Base-by-base conservation (phyloP, 2,888 invertebrate genomes). In the Phengaris alcon region DNA sequence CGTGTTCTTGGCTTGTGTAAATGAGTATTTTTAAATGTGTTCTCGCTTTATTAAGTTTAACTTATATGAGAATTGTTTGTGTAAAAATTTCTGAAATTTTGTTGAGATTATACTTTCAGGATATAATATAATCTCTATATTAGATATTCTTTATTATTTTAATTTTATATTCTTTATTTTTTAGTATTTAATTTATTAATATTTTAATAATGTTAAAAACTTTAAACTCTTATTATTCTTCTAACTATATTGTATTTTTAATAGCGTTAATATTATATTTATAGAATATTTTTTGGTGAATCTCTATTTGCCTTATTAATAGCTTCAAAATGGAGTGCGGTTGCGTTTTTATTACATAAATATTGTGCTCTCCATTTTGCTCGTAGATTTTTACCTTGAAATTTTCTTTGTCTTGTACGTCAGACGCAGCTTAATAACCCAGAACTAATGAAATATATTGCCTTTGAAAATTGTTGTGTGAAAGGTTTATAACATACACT, bases 311-410 rank as follows among this genome's bases (percentile, higher is more conserved):
- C 35, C 64, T 64, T 6, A 64, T 44, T 64, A 44, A 6, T 35
- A 64, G 35, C 35, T 13, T 64, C 64, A 64, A 64, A 64, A 35
- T 64, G 12, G 35, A 64, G 13, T 13, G 64, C 44, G 64, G 64
- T 64, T 64, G 35, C 12, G 35, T 54, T 72, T 72, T 72, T 72
- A 72, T 72, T 72, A 72, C 12, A 72, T 22, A 72, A 72, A 72
- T 72, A 72, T 72, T 54, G 35, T 54, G 72, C 15, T 69, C 15
- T 69, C 48, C n/a, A 69, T 69, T 48, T 72, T 54, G 72, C 54
- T 72, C 72, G 8, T 70, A 70, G 70, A 69, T 69, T 51, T 51
- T 51, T 51, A 70, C 70, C 52, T 70, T 44, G 35, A 64, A 64
- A 64, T 64, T 69, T 15, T n/a, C 70, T 70, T 70, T 70, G 70